A percentile compares a stretch with the other conserved stretches of the same genome.
Conservation (phyloP, 1,140 invertebrate genomes). For the Orchestia grillus region DNA sequence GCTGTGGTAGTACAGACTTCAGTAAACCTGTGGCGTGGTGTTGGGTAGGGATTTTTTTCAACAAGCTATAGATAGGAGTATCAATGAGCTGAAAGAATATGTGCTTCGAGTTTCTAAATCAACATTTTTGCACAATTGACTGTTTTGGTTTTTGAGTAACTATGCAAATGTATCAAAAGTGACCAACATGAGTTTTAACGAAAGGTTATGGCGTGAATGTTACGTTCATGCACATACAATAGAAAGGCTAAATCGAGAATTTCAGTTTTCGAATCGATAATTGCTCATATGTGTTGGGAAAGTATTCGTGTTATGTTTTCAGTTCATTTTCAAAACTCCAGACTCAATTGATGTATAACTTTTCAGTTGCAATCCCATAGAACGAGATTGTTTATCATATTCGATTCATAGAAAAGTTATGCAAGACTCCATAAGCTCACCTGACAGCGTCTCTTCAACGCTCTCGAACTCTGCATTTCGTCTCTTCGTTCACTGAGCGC, state of each 20-base stretch:
- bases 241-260: no score
- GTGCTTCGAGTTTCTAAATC: neutral
- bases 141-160: neutral
- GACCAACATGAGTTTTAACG: neutral
- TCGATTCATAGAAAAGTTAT: no score
- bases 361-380: no score
- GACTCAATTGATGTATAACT: no score
- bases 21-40: no score
- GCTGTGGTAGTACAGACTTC: neutral
- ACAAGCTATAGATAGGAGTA: neutral
- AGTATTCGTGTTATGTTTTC: no score
- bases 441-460: neutral
- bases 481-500: neutral
- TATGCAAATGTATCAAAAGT: neutral
- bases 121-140: neutral
- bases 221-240: no score
- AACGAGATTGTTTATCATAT: no score
- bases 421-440: neutral
- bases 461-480: neutral
- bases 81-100: neutral
- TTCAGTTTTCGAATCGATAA: no score
- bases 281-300: no score
- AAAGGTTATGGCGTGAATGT: neutral
- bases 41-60: neutral
- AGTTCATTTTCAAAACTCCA: no score